A percentile compares a stretch with the other conserved stretches of the same genome.
Conservation (phyloP, 1,140 invertebrate species). For the Ctenoplectra terminalis region DNA sequence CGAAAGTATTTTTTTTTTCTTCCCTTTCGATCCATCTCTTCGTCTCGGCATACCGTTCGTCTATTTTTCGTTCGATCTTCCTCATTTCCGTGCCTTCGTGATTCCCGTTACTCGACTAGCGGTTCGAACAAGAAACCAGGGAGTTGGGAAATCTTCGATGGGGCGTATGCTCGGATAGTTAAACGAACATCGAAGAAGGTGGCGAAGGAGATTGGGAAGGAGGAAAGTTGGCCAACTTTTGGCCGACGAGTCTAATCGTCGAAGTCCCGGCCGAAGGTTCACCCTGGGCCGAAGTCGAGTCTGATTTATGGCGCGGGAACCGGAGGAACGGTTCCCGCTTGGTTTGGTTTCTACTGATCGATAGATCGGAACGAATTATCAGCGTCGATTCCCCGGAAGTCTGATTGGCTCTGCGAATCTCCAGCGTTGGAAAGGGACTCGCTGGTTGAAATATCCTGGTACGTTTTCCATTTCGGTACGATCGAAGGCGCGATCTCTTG, state of each 20-base stretch:
- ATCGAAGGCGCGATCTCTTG: background rate
- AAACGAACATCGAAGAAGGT: conserved; percentile 60
- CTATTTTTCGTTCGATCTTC: conserved; percentile 2
- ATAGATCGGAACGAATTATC: conserved; percentile 51
- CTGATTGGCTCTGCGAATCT: background rate
- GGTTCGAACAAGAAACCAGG: background rate
- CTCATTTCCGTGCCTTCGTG: background rate
- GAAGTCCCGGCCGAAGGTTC: conserved; percentile 51
- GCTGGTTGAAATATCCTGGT: conserved; percentile 12
- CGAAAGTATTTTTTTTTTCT: conserved; percentile 7
- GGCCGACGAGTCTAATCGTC: conserved; percentile 65
- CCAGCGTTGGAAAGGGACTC: too few species aligned
- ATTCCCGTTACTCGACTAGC: background rate
- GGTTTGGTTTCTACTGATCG: conserved; percentile 33
- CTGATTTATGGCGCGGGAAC: conserved; percentile 61
- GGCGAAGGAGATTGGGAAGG: conserved; percentile 38
- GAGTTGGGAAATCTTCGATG: conserved; percentile 36
- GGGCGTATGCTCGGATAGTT: conserved; percentile 46
- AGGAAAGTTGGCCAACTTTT: conserved; percentile 66
- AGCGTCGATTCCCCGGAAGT: background rate
- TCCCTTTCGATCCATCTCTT: background rate
- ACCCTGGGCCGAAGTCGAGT: conserved; percentile 24
- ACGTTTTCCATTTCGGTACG: conserved; percentile 19
- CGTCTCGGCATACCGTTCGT: background rate
- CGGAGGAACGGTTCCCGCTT: conserved; percentile 16